Evolutionary conservation across 2,113 vertebrate genomes (phyloP).

Genomic region (Chaetodon auriga): DNA sequence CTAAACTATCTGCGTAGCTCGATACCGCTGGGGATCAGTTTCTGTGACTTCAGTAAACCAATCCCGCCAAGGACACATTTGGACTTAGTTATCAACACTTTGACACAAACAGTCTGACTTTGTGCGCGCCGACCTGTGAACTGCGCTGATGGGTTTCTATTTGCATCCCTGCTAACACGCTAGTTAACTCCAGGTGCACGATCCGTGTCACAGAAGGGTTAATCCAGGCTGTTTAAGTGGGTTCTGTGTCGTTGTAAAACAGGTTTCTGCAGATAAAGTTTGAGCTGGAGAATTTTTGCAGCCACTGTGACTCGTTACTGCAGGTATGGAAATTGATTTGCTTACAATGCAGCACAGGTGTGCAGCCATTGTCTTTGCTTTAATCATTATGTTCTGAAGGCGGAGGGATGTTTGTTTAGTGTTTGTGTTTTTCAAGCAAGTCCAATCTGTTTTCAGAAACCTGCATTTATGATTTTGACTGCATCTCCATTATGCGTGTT

Average conservation of each 20-base stretch:
- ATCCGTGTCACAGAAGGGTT: not conserved
- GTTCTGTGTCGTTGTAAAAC: not conserved
- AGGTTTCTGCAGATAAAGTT: constrained; percentile 16
- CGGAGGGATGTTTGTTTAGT: constrained; percentile 4
- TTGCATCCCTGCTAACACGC: not conserved
- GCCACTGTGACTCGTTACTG: not conserved
- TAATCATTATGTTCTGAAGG: constrained; percentile 18
- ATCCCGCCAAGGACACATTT: not conserved
- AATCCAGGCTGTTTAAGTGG: not conserved
- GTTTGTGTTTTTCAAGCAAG: constrained; percentile 35
- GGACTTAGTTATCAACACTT: too few species aligned
- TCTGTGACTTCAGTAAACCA: not conserved
- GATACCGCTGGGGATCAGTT: not conserved
- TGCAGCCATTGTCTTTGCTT: constrained; percentile 15
- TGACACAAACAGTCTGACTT: not conserved
- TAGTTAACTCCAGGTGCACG: not conserved
- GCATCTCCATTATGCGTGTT: constrained; percentile 31
- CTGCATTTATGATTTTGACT: constrained; percentile 21
- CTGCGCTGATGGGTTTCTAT: not conserved
- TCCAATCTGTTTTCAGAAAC: constrained; percentile 36
- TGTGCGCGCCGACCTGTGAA: not conserved
- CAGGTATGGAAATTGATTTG: not conserved
- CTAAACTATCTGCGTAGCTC: not conserved
- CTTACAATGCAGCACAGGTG: constrained; percentile 32
- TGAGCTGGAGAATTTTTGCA: constrained; percentile 5